A percentile compares a stretch with the other conserved stretches of the same genome.
These are phyloP conservation scores for Lytechinus variegatus DNA, from an alignment of 35 echinoderm and acorn worm genomes.

Conservation along the genomic window DNA sequence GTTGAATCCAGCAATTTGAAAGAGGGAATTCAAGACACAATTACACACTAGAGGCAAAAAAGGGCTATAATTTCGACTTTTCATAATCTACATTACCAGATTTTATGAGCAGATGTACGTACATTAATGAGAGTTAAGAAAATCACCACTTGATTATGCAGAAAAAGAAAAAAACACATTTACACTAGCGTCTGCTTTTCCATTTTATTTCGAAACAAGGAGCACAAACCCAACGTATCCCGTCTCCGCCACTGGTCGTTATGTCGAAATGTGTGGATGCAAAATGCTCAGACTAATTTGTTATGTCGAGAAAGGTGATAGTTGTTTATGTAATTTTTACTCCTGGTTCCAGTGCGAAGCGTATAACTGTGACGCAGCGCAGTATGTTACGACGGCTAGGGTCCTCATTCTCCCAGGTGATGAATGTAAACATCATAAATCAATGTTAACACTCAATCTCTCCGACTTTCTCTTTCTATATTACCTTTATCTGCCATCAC, in stretches of 20 bases:
- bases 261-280: constrained; percentile 21
- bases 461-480: background rate
- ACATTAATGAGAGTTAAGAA: no score
- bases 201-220: no score
- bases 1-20: no score
- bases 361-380: background rate
- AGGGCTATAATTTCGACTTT: no score
- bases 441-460: background rate
- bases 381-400: constrained; percentile 23
- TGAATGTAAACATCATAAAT: constrained; percentile 34
- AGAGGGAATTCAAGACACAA: no score
- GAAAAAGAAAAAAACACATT: no score
- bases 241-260: background rate
- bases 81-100: no score
- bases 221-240: no score
- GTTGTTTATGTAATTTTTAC: constrained; percentile 42
- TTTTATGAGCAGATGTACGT: no score
- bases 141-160: no score
- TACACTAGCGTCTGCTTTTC: no score
- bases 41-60: no score
- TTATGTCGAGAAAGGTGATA: constrained; percentile 25
- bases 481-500: background rate
- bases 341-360: background rate
- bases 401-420: background rate
- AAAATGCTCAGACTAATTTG: constrained; percentile 31